A percentile compares a stretch with the other conserved stretches of the same genome.
These are phyloP conservation scores for Notoglanidium macrostoma DNA, from an alignment of 2,797 vertebrate species.

Conservation along the genomic window DNA sequence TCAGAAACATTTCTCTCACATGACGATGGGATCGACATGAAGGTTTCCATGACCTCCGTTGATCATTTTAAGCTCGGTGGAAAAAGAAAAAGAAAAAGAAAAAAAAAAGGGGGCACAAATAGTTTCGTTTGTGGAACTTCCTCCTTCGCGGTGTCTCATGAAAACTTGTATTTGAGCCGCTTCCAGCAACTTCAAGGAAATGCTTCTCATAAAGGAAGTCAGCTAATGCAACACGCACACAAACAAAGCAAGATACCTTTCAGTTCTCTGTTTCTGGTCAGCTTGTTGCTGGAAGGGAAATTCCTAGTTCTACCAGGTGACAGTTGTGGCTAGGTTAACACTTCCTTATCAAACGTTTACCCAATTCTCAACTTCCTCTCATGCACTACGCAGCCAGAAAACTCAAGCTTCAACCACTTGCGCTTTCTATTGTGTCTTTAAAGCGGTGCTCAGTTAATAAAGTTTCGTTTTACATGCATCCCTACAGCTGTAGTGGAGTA, in stretches of 20 bases:
- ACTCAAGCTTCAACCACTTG: constrained; percentile 51
- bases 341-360: constrained; percentile 75
- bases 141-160: constrained; percentile 14
- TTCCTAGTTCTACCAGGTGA: constrained; percentile 66
- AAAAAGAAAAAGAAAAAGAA: background rate
- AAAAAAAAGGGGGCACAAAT: background rate
- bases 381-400: constrained; percentile 43
- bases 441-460: background rate
- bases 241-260: constrained; percentile 58
- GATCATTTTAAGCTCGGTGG: background rate
- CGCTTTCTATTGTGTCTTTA: constrained; percentile 22
- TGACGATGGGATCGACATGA: background rate
- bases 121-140: constrained; percentile 16
- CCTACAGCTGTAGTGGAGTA: no score
- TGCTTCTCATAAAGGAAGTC: constrained; percentile 68
- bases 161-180: constrained; percentile 36
- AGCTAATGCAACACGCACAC: constrained; percentile 29
- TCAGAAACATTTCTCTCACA: background rate
- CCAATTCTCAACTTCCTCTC: constrained; percentile 69
- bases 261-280: constrained; percentile 72
- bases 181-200: constrained; percentile 70
- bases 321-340: constrained; percentile 68
- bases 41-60: background rate
- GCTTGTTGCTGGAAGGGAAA: constrained; percentile 57
- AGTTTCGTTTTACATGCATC: background rate